A percentile compares a stretch with the other conserved stretches of the same genome.
These are phyloP conservation scores for Oligia latruncula DNA, from an alignment of 2,888 invertebrate species.

Conservation along the genomic window DNA sequence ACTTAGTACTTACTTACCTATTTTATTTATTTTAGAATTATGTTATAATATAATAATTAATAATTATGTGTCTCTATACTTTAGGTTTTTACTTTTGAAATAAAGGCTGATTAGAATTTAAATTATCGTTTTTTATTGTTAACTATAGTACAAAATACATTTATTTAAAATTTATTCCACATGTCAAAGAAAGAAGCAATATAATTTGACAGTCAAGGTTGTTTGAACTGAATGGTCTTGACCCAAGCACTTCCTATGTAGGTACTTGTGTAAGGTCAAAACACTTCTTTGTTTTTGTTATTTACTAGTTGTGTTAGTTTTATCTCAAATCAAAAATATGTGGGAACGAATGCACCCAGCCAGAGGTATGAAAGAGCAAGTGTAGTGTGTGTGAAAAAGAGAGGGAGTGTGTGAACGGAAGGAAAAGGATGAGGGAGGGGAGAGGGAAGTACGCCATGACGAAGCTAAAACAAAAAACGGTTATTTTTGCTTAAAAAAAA, in stretches of 20 bases:
- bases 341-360: too few relatives aligned
- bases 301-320: conserved; percentile 5
- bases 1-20: not conserved
- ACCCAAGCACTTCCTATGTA: conserved; percentile 15
- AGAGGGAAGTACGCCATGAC: too few relatives aligned
- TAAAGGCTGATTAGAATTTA: conserved; percentile 75
- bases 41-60: not conserved
- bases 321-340: not conserved
- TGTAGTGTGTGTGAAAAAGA: too few relatives aligned
- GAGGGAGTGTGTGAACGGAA: too few relatives aligned
- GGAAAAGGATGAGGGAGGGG: too few relatives aligned
- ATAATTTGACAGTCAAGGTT: conserved; percentile 18
- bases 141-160: not conserved
- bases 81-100: conserved; percentile 65
- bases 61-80: conserved; percentile 23
- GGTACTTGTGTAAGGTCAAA: conserved; percentile 17
- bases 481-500: too few relatives aligned
- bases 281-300: conserved; percentile 1
- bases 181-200: not conserved
- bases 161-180: conserved; percentile 3
- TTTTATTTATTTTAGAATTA: conserved; percentile 14
- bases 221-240: conserved; percentile 22
- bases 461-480: too few relatives aligned
- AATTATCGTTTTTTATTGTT: conserved; percentile 11
- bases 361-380: too few relatives aligned